Evolutionary conservation across 2,113 vertebrate species (phyloP), one percentile per base, ranked within the genome.

Genomic region (Semnornis frantzii): DNA sequence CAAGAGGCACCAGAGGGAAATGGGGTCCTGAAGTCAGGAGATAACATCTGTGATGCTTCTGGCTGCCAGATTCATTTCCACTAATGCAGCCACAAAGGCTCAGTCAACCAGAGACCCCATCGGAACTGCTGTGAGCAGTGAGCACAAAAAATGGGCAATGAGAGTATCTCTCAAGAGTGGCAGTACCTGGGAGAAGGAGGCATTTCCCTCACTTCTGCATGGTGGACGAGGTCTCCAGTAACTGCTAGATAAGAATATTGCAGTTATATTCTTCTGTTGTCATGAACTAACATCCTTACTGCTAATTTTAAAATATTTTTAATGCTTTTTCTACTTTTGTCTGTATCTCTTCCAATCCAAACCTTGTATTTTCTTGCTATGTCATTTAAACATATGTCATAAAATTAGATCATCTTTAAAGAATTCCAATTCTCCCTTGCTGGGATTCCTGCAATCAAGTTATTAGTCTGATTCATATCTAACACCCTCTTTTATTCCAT

Each of bases 341-440:
- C 34, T 59, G 3, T 37, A 54, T 31, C 60, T 63, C 33, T 70
- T 94, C 70, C 71, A 77, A 75, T 54, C 25, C 73, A 90, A 92
- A 88, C 33, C 25, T 79, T 85, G 55, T 33, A 44, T 58, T 72
- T 86, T 92, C 83, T 59, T 84, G 30, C 63, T 75, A 30, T 66
- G 84, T 86, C 66, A 76, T 90, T 95, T 90, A 30, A 86, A 87
- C 92, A 63, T 7, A 91, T 25, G 62, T 60, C 20, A 91, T 75
- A 85, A 95, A 91, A 85, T 84, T 81, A 93, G 81, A 64, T 75
- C 37, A 88, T 88, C 80, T 74, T 83, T 60, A 77, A 87, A 86
- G 68, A 88, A 95, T 86, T 79, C 27, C 70, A 65, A 12, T 69
- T 90, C 39, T 78, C 59, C 78, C 33, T 75, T 91, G 71, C 68